Percentiles rank a stretch among this genome's conserved stretches.
phyloP scores from a whole-genome alignment of 2,113 vertebrate genomes.

The Stercorarius parasiticus region DNA sequence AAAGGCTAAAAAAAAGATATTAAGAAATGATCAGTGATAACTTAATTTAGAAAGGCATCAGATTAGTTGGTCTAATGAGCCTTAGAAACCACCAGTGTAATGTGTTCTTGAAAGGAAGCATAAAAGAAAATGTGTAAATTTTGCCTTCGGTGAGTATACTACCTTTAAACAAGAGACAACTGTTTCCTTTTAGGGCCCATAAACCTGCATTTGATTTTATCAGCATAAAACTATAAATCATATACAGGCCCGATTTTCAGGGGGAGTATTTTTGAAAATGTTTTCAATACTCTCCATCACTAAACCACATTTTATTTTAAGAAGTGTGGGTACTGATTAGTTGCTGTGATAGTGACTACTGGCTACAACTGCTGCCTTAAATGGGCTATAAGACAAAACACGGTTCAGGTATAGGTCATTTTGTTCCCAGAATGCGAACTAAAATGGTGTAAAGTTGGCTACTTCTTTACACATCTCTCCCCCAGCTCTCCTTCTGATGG shows the following conservation, averaged over 20 bases:
- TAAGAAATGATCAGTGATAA: neutral
- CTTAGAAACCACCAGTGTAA: neutral
- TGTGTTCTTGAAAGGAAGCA: neutral
- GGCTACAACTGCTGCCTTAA: neutral
- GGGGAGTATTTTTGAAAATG: neutral
- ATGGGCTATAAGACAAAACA: neutral
- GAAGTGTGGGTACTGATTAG: neutral
- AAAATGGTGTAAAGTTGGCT: neutral
- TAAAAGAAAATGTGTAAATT: neutral
- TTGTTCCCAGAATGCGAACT: neutral
- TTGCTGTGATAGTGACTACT: neutral
- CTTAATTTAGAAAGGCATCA: neutral
- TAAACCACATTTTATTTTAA: neutral
- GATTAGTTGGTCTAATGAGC: constrained; percentile 14
- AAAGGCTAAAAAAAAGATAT: neutral
- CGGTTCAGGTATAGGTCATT: neutral
- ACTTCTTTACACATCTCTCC: neutral
- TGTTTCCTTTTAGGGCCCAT: neutral
- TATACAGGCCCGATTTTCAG: neutral
- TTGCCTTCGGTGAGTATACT: neutral
- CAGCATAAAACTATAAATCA: neutral
- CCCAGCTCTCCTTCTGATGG: neutral
- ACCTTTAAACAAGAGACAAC: neutral
- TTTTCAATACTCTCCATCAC: neutral
- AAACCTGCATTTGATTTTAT: neutral